Conservation (phyloP, 2,797 vertebrate genomes). For the Danio choprae region DNA sequence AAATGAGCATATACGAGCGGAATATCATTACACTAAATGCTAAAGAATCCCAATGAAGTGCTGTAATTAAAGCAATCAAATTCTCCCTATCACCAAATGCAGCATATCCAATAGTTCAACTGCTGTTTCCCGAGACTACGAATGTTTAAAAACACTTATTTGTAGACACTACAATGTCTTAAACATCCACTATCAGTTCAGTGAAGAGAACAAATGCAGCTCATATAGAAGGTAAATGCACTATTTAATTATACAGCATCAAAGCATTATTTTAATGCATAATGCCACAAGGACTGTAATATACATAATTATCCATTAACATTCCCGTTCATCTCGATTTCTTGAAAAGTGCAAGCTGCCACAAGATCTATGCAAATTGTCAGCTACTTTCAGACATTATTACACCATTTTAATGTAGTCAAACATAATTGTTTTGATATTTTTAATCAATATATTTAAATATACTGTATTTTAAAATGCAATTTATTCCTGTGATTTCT, state of each 20-base stretch:
- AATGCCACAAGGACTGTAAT: not conserved
- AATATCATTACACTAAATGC: slow-evolving; percentile 23
- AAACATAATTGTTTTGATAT: too few relatives aligned
- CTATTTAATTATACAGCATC: slow-evolving; percentile 5
- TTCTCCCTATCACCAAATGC: slow-evolving; percentile 53
- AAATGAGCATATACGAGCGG: slow-evolving; percentile 19
- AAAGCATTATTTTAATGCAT: not conserved
- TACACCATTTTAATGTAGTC: too few relatives aligned
- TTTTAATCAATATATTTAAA: too few relatives aligned
- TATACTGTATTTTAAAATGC: too few relatives aligned
- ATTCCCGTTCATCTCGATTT: not conserved
- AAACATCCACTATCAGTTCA: not conserved
- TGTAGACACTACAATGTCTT: not conserved
- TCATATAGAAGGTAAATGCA: not conserved
- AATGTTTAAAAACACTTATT: not conserved
- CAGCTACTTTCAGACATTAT: not conserved
- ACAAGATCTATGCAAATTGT: not conserved
- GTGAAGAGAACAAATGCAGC: not conserved
- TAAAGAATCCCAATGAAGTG: slow-evolving; percentile 21
- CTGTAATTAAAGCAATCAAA: slow-evolving; percentile 32
- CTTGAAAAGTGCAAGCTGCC: not conserved
- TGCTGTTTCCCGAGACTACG: not conserved
- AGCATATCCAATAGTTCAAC: slow-evolving; percentile 29
- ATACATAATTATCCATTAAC: too few relatives aligned
- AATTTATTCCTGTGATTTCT: too few relatives aligned